These are phyloP conservation scores for Uropetala carovei DNA, from an alignment of 2,888 invertebrate genomes.

Conservation along the genomic window DNA sequence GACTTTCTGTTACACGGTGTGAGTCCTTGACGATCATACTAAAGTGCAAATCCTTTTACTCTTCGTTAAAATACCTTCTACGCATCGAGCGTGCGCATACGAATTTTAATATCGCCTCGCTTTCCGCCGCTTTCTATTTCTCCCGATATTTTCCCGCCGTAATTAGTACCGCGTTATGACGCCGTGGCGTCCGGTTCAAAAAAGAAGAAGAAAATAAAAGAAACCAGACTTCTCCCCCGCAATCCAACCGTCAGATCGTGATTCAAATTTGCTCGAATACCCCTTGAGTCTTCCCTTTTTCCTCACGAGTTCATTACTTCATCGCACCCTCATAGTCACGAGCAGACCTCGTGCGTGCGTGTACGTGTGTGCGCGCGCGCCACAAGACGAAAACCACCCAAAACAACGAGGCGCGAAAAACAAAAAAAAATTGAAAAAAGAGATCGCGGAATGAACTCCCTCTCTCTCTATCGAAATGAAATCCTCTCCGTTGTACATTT, in stretches of 20 bases:
- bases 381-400: not conserved
- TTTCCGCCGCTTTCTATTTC: too few relatives aligned
- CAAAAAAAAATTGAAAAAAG: not conserved
- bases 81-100: too few relatives aligned
- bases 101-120: too few relatives aligned
- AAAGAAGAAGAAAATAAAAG: not conserved
- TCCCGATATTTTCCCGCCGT: not conserved
- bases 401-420: slow-evolving; percentile 2
- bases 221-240: not conserved
- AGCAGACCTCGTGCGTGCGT: not conserved
- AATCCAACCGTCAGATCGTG: not conserved
- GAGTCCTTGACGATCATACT: too few relatives aligned
- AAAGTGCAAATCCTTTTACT: not conserved
- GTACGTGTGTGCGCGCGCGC: not conserved
- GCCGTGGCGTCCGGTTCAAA: not conserved
- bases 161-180: not conserved
- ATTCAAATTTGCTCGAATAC: slow-evolving; percentile 11
- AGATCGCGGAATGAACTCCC: slow-evolving; percentile 27
- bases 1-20: too few relatives aligned
- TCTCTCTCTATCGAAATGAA: not conserved
- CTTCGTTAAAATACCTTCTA: too few relatives aligned
- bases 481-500: not conserved
- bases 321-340: slow-evolving; percentile 1
- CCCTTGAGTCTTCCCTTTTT: not conserved
- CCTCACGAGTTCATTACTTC: slow-evolving; percentile 14